Conservation (phyloP, 2,888 invertebrate species). For the Eretmocerus hayati region DNA sequence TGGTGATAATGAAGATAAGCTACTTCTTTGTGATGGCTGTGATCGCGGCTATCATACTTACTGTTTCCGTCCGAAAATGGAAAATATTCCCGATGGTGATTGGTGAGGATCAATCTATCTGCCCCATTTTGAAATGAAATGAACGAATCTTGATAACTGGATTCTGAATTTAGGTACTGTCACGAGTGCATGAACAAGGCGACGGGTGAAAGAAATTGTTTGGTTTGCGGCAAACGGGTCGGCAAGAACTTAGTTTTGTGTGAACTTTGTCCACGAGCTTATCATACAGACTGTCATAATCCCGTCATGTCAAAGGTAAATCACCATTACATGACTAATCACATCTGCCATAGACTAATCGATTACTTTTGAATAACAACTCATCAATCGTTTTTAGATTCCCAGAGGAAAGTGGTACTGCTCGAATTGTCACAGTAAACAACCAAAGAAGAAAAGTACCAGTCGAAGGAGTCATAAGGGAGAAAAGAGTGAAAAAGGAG, state of each 20-base stretch:
- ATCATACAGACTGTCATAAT: conserved; percentile 89
- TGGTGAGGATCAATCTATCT: conserved; percentile 60
- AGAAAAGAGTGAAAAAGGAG: conserved; percentile 17
- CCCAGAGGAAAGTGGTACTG: conserved; percentile 88
- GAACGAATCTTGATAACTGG: neutral
- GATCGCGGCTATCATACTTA: conserved; percentile 98
- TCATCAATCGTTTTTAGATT: conserved; percentile 52
- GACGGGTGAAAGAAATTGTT: conserved; percentile 86
- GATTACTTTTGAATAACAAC: neutral
- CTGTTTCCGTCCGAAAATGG: conserved; percentile 96
- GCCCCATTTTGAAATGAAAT: neutral
- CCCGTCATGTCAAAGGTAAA: conserved; percentile 72
- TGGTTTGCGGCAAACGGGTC: conserved; percentile 78
- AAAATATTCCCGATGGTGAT: conserved; percentile 93
- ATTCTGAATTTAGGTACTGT: conserved; percentile 66
- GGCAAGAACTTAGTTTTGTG: conserved; percentile 74
- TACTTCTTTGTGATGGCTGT: conserved; percentile 93
- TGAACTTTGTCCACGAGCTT: conserved; percentile 83
- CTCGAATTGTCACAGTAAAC: conserved; percentile 76
- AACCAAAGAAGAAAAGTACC: conserved; percentile 57
- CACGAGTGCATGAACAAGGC: conserved; percentile 92
- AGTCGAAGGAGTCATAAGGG: conserved; percentile 44
- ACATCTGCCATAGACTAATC: neutral
- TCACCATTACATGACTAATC: neutral
- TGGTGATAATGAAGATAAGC: conserved; percentile 92